Conservation (phyloP, 2,797 vertebrate species). For the Lacerta viridis region DNA sequence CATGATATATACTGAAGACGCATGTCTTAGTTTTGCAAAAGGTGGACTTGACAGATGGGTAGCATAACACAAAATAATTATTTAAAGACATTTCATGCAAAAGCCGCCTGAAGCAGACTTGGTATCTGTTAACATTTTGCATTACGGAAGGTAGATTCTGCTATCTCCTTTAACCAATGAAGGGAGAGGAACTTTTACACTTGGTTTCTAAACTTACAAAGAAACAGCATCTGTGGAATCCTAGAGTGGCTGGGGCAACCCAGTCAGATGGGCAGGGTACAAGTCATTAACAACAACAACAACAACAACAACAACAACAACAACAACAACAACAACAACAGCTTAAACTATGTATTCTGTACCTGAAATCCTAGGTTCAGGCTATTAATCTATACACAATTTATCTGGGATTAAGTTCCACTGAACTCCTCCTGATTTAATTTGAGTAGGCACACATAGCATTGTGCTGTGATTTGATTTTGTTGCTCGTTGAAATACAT, state of each 20-base stretch:
- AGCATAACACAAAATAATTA: constrained; percentile 15
- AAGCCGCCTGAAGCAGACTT: constrained; percentile 2
- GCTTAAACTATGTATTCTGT: not conserved
- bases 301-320: no score
- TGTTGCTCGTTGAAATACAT: not conserved
- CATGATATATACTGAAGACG: constrained; percentile 30
- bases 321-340: no score
- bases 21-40: constrained; percentile 22
- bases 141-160: constrained; percentile 7
- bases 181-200: not conserved
- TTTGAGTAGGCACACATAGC: not conserved
- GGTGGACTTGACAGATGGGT: constrained; percentile 18
- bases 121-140: constrained; percentile 21
- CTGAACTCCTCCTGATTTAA: not conserved
- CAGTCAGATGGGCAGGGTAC: no score
- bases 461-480: not conserved
- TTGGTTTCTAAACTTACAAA: not conserved
- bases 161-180: not conserved
- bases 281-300: no score
- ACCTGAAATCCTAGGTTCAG: not conserved
- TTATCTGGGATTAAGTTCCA: not conserved
- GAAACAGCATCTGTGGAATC: not conserved
- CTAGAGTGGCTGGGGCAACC: not conserved
- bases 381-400: not conserved
- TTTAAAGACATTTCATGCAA: constrained; percentile 34